Conservation (phyloP, 2,113 vertebrate genomes). For the Nanorana parkeri region DNA sequence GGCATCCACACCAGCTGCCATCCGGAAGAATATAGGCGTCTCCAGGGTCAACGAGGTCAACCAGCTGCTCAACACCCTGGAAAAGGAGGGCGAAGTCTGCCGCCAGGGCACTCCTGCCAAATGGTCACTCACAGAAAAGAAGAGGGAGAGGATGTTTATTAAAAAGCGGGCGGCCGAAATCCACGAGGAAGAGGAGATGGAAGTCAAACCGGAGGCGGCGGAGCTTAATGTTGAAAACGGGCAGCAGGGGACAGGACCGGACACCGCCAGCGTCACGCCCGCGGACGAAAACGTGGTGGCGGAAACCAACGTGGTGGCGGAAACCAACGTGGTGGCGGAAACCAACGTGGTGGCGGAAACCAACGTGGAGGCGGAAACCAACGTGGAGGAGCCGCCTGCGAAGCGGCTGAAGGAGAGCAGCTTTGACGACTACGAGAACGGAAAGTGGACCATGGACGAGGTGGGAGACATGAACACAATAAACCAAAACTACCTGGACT, state of each 20-base stretch:
- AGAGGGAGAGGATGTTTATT: conserved; percentile 83
- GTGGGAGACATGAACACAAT: conserved; percentile 90
- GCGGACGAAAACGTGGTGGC: background rate
- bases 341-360: background rate
- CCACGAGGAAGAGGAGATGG: background rate
- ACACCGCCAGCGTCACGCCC: background rate
- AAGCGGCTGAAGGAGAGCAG: background rate
- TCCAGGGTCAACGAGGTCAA: conserved; percentile 76
- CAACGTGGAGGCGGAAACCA: background rate
- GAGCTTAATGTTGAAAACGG: conserved; percentile 40
- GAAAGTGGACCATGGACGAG: conserved; percentile 88
- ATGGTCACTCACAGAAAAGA: conserved; percentile 83
- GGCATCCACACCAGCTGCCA: conserved; percentile 75
- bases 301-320: background rate
- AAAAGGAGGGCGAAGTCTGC: conserved; percentile 86
- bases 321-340: background rate
- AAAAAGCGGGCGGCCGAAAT: conserved; percentile 70
- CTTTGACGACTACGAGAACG: conserved; percentile 64
- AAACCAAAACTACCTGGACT: conserved; percentile 58
- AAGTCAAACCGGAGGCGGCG: background rate
- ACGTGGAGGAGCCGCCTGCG: background rate
- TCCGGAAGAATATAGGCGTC: conserved; percentile 87
- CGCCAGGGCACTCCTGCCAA: conserved; percentile 69
- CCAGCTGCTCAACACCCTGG: conserved; percentile 77
- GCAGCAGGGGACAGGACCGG: background rate